Evolutionary conservation across 2,113 vertebrate genomes (phyloP).

Genomic region (Solea solea): DNA sequence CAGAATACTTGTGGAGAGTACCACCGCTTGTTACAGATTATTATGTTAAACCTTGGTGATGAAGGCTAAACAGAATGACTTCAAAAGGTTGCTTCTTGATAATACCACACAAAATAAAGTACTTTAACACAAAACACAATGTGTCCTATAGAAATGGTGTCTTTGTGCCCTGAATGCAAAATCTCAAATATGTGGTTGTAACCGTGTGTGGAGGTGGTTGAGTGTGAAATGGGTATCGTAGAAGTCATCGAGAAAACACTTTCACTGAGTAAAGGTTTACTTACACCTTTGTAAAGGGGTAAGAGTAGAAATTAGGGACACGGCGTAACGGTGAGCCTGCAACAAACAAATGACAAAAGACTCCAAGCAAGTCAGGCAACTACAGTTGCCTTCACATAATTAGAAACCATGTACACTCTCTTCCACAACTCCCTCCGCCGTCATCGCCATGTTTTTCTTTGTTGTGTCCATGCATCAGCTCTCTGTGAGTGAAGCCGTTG

Average conservation of each 20-base stretch:
- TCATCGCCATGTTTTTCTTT: too few relatives aligned
- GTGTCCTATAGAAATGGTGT: slow-evolving; percentile 37
- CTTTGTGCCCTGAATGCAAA: slow-evolving; percentile 32
- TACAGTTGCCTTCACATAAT: too few relatives aligned
- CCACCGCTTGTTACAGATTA: slow-evolving; percentile 37
- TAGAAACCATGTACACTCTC: too few relatives aligned
- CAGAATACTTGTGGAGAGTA: slow-evolving; percentile 19
- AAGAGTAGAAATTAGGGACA: too few relatives aligned
- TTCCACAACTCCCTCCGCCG: too few relatives aligned
- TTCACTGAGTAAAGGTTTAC: too few relatives aligned
- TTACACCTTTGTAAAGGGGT: too few relatives aligned
- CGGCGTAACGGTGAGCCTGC: too few relatives aligned
- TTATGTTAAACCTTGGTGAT: slow-evolving; percentile 31
- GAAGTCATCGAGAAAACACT: slow-evolving; percentile 1
- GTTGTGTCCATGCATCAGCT: too few relatives aligned
- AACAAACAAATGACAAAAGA: too few relatives aligned
- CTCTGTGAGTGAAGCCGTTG: too few relatives aligned
- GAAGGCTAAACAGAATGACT: slow-evolving; percentile 21
- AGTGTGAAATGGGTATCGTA: slow-evolving; percentile 33
- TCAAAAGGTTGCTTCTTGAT: slow-evolving; percentile 44
- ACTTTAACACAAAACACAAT: slow-evolving; percentile 19
- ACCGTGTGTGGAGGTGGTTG: slow-evolving; percentile 16
- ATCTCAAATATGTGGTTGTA: slow-evolving; percentile 26
- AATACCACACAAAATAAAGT: slow-evolving; percentile 18
- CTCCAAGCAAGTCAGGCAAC: too few relatives aligned